Evolutionary conservation across 1,140 invertebrate genomes (phyloP).

Genomic region (Charaxes varanes): DNA sequence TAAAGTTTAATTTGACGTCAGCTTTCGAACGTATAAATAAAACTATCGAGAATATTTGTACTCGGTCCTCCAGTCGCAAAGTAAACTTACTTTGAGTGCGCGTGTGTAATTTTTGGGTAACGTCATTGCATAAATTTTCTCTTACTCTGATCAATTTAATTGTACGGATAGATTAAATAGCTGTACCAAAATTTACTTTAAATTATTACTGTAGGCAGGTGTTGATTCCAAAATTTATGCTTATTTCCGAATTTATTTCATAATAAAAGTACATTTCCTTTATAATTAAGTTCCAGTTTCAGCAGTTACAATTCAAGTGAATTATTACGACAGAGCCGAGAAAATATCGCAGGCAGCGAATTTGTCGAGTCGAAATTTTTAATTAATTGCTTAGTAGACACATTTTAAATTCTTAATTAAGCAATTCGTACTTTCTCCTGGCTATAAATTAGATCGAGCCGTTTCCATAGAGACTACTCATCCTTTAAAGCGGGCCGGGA

Average conservation of each 20-base stretch:
- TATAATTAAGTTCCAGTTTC: slow-evolving; percentile 50
- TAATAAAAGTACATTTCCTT: slow-evolving; percentile 9
- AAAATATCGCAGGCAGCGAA: slow-evolving; percentile 38
- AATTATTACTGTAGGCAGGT: background rate
- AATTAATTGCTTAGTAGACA: slow-evolving; percentile 70
- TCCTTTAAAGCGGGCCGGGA: slow-evolving; percentile 71
- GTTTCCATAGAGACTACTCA: slow-evolving; percentile 76
- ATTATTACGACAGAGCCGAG: slow-evolving; percentile 26
- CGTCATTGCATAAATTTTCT: no score
- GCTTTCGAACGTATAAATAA: no score
- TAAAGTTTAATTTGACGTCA: no score
- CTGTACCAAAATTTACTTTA: no score
- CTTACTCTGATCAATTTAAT: no score
- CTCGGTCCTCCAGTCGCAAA: no score
- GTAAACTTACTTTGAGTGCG: no score
- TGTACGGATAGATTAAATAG: no score
- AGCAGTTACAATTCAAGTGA: slow-evolving; percentile 37
- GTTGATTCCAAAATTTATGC: slow-evolving; percentile 2
- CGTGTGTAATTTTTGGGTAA: no score
- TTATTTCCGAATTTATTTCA: slow-evolving; percentile 3
- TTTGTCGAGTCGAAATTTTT: slow-evolving; percentile 56
- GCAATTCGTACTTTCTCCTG: slow-evolving; percentile 71
- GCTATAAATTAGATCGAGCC: slow-evolving; percentile 73
- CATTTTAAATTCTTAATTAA: slow-evolving; percentile 74
- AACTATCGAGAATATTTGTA: no score